A percentile compares a stretch with the other conserved stretches of the same genome.
Conservation (phyloP, 2,888 invertebrate species). For the Cephus sareptanus region DNA sequence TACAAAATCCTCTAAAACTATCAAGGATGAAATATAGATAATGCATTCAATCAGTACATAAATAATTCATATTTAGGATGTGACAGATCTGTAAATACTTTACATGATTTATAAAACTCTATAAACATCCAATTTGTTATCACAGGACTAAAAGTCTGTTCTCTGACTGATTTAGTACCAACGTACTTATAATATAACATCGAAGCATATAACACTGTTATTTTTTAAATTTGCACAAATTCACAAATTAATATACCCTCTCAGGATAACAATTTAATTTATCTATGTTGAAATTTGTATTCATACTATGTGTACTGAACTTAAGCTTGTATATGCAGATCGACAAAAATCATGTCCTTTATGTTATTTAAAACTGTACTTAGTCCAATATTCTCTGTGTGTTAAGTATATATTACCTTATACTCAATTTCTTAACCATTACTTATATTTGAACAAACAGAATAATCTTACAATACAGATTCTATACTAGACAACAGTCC, state of each 20-base stretch:
- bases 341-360: background rate
- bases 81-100: background rate
- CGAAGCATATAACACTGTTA: no score
- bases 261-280: background rate
- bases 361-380: background rate
- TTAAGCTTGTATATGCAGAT: background rate
- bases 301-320: background rate
- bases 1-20: conserved; percentile 60
- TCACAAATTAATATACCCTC: background rate
- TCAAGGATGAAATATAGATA: conserved; percentile 67
- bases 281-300: background rate
- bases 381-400: background rate
- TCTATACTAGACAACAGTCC: background rate
- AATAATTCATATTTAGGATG: background rate
- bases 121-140: background rate
- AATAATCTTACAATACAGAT: background rate
- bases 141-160: background rate
- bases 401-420: background rate
- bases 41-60: background rate
- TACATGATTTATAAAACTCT: background rate
- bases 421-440: no score
- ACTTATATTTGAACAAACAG: no score
- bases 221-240: background rate
- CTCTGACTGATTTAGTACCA: background rate
- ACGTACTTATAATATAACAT: background rate